These are phyloP conservation scores for Stomorhina lunata DNA, from an alignment of 2,888 invertebrate genomes.

Conservation along the genomic window DNA sequence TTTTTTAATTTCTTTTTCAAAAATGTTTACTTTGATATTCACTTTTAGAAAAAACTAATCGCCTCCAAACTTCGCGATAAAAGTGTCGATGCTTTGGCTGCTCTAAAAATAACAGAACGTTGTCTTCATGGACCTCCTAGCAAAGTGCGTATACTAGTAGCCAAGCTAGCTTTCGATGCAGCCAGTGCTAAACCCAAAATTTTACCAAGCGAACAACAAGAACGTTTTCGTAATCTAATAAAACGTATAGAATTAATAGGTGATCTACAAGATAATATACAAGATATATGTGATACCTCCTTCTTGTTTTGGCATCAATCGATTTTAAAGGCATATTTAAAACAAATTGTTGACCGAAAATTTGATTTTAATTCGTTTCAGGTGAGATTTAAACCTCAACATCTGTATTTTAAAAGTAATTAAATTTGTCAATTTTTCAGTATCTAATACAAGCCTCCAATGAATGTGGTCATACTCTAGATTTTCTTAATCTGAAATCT, in stretches of 20 bases:
- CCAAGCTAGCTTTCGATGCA: slow-evolving; percentile 85
- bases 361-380: slow-evolving; percentile 81
- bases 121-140: slow-evolving; percentile 84
- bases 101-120: slow-evolving; percentile 87
- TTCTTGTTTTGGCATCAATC: slow-evolving; percentile 91
- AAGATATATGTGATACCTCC: slow-evolving; percentile 85
- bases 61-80: slow-evolving; percentile 85
- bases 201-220: slow-evolving; percentile 82
- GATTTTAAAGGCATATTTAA: slow-evolving; percentile 88
- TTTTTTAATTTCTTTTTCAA: background rate
- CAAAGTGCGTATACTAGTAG: slow-evolving; percentile 84
- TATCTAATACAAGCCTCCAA: slow-evolving; percentile 81
- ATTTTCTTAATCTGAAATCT: slow-evolving; percentile 66
- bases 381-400: too few relatives aligned
- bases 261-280: slow-evolving; percentile 82
- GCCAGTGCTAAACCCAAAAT: slow-evolving; percentile 81
- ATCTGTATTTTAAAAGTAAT: too few relatives aligned
- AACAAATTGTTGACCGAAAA: slow-evolving; percentile 85
- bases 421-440: slow-evolving; percentile 75
- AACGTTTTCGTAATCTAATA: slow-evolving; percentile 83
- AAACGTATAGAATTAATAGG: slow-evolving; percentile 85
- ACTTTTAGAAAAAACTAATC: slow-evolving; percentile 81
- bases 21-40: slow-evolving; percentile 52
- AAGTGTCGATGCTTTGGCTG: slow-evolving; percentile 86
- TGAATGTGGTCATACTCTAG: slow-evolving; percentile 76